Conservation (phyloP, 2,113 vertebrate genomes). For the human region DNA sequence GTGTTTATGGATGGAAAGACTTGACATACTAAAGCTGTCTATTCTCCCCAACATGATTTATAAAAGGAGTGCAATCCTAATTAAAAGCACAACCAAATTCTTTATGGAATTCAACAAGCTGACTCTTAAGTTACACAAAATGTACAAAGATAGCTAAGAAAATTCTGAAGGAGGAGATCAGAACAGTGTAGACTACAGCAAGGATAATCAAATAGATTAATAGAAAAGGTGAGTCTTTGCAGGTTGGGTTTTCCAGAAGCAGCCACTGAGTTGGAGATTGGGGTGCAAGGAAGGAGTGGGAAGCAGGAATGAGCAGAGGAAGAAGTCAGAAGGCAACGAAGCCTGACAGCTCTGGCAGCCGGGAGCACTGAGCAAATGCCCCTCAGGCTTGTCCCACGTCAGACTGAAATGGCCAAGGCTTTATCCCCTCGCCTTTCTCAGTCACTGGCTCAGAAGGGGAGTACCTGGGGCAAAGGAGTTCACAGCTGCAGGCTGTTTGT, state of each 20-base stretch:
- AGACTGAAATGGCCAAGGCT: not conserved
- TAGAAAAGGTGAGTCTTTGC: not conserved
- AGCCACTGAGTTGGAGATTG: not conserved
- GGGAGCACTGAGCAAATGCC: not conserved
- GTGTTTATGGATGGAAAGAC: not conserved
- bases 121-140: not conserved
- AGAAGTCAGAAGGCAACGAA: not conserved
- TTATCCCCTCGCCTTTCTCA: not conserved
- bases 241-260: not conserved
- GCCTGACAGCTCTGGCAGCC: not conserved
- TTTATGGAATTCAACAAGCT: not conserved
- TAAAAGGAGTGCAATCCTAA: not conserved
- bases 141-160: not conserved
- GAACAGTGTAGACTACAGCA: not conserved
- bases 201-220: not conserved
- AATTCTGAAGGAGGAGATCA: not conserved
- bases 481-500: not conserved
- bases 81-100: not conserved
- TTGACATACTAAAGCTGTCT: not conserved
- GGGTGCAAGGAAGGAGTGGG: not conserved
- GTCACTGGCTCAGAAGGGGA: not conserved
- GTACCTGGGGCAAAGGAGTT: not conserved
- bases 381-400: not conserved
- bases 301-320: not conserved
- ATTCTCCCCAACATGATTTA: not conserved